phyloP scores from a whole-genome alignment of 1,140 invertebrate genomes.

The Atta cephalotes region DNA sequence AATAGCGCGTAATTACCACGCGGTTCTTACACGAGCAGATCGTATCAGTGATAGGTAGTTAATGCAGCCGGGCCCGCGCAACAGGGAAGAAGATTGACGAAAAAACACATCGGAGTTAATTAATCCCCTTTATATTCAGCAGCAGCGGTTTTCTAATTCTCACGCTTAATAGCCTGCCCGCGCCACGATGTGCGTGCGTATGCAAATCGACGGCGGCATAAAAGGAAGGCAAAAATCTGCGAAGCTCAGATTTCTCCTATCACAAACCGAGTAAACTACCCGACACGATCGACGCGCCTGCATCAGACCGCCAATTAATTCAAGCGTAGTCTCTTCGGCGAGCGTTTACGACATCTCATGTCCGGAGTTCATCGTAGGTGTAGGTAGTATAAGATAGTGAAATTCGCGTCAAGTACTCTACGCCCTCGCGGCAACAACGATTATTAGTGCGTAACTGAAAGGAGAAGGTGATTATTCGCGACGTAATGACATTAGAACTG shows the following conservation, averaged over 20 bases:
- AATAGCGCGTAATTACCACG: conserved; percentile 60
- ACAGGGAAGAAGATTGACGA: conserved; percentile 54
- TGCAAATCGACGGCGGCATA: conserved; percentile 65
- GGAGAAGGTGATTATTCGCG: conserved; percentile 14
- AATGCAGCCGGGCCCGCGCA: conserved; percentile 55
- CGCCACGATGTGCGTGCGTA: conserved; percentile 57
- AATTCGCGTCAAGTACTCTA: neutral
- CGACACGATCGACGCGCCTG: conserved; percentile 38
- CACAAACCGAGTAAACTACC: conserved; percentile 44
- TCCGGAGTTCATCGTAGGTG: conserved; percentile 14
- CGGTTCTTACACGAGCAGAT: conserved; percentile 66
- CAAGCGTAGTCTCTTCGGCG: conserved; percentile 19
- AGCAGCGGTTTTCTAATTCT: conserved; percentile 72
- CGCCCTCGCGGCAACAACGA: conserved; percentile 11
- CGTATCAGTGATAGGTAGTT: conserved; percentile 76
- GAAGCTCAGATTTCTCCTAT: conserved; percentile 67
- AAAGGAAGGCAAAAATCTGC: conserved; percentile 64
- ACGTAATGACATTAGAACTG: conserved; percentile 1
- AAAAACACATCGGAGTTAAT: conserved; percentile 69
- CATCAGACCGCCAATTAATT: conserved; percentile 61
- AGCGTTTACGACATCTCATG: conserved; percentile 34
- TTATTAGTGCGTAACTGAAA: conserved; percentile 45
- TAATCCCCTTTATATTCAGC: conserved; percentile 72
- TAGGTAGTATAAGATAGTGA: neutral
- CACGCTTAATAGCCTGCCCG: conserved; percentile 67